Conservation (phyloP, 2,888 invertebrate species). For the Monoplex corrugatus region DNA sequence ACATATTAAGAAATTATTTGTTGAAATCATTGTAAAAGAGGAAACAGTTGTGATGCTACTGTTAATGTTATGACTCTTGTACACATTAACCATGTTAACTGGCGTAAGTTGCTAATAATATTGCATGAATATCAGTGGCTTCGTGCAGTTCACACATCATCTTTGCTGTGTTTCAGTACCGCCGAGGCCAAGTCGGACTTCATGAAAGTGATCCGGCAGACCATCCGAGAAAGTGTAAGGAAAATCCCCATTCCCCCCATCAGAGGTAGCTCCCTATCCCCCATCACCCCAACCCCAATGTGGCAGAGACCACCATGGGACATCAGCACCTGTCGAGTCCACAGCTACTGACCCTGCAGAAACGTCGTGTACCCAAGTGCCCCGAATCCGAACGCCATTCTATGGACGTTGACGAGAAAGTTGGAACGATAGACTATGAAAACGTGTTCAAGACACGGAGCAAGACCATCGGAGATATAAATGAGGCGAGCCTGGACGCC, state of each 20-base stretch:
- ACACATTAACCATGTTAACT: no score
- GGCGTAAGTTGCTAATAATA: no score
- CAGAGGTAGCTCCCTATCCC: slow-evolving; percentile 48
- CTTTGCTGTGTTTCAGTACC: slow-evolving; percentile 86
- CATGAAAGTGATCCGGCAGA: slow-evolving; percentile 97
- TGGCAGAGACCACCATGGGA: neutral
- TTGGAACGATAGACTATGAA: slow-evolving; percentile 83
- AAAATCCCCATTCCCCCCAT: slow-evolving; percentile 94
- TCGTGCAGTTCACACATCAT: no score
- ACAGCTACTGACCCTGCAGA: slow-evolving; percentile 51
- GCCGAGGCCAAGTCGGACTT: slow-evolving; percentile 98
- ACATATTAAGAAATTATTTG: no score
- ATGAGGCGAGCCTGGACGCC: slow-evolving; percentile 84
- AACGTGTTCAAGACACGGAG: slow-evolving; percentile 89
- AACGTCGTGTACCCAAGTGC: slow-evolving; percentile 59
- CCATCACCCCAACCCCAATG: neutral
- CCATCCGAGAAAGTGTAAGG: slow-evolving; percentile 97
- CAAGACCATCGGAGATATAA: slow-evolving; percentile 92
- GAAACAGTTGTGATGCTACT: no score
- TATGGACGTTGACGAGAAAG: slow-evolving; percentile 90
- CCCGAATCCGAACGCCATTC: slow-evolving; percentile 74
- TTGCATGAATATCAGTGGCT: no score
- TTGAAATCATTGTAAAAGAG: no score
- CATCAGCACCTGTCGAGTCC: slow-evolving; percentile 53
- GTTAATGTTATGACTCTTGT: no score